phyloP scores from a whole-genome alignment of 2,888 invertebrate genomes.

The Agrotis exclamationis region DNA sequence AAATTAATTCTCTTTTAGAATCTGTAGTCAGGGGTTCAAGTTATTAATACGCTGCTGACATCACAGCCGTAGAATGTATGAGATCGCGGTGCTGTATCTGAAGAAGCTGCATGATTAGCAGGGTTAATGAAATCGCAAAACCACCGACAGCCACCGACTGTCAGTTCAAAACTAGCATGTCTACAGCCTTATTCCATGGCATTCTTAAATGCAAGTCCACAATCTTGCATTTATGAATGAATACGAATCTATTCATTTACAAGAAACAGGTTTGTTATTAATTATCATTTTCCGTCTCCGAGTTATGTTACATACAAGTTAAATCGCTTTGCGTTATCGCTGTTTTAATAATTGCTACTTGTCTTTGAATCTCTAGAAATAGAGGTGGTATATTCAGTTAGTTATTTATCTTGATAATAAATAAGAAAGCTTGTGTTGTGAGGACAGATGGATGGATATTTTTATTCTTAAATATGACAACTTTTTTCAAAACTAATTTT shows the following conservation, averaged over 20 bases:
- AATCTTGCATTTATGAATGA: constrained; percentile 8
- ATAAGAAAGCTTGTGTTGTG: too few species aligned
- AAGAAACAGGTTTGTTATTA: constrained; percentile 22
- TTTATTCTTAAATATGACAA: too few species aligned
- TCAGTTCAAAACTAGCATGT: background rate
- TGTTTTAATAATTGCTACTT: constrained; percentile 7
- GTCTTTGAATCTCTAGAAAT: background rate
- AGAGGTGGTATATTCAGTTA: background rate
- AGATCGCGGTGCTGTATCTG: too few species aligned
- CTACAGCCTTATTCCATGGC: background rate
- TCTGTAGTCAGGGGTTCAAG: background rate
- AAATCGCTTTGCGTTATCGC: background rate
- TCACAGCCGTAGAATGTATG: too few species aligned
- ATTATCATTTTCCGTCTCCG: constrained; percentile 22
- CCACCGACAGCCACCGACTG: background rate
- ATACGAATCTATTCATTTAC: constrained; percentile 14
- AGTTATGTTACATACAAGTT: constrained; percentile 3
- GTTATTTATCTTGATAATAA: too few species aligned
- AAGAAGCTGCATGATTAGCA: too few species aligned
- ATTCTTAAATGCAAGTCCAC: too few species aligned
- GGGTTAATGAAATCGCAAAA: background rate
- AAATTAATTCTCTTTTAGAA: background rate
- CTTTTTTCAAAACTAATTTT: too few species aligned
- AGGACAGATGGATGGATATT: too few species aligned
- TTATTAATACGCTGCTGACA: background rate